Percentiles rank a stretch among this genome's conserved stretches.
These are phyloP conservation scores for Caenorhabditis angaria DNA, from an alignment of 2,888 invertebrate genomes.

Conservation along the genomic window DNA sequence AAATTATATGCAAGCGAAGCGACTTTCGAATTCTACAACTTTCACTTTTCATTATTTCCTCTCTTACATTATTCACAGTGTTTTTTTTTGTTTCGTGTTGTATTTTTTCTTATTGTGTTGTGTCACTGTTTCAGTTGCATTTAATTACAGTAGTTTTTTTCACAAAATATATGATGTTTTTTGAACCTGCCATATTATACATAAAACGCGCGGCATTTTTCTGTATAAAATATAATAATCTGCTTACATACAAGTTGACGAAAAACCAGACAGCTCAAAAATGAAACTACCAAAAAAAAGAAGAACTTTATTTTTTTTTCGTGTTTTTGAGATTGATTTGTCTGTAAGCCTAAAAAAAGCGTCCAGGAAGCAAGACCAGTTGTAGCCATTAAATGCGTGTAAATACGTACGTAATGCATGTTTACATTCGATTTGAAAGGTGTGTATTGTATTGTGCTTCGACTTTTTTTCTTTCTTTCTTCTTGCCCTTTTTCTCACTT, in stretches of 20 bases:
- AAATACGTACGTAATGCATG: constrained; percentile 1
- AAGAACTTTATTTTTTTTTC: too few species aligned
- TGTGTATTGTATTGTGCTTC: constrained; percentile 1
- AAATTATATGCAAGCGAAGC: constrained; percentile 4
- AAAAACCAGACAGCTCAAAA: too few species aligned
- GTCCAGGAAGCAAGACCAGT: constrained; percentile 1
- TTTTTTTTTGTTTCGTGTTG: background rate
- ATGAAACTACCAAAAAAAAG: too few species aligned
- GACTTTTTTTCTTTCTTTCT: too few species aligned
- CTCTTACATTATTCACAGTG: background rate
- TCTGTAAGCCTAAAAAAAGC: too few species aligned
- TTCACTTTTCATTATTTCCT: background rate
- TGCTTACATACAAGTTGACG: too few species aligned
- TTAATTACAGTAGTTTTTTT: background rate
- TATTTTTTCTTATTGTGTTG: background rate
- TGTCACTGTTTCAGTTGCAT: background rate
- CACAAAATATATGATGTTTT: too few species aligned
- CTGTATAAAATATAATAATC: too few species aligned
- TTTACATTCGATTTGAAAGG: background rate
- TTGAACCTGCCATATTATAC: too few species aligned
- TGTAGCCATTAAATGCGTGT: constrained; percentile 2
- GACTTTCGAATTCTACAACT: background rate
- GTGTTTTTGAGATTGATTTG: too few species aligned
- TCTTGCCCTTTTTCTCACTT: background rate
- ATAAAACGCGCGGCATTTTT: too few species aligned